Evolutionary conservation across 53 echinoderm and acorn worm genomes (phyloP).

Genomic region (Mesocentrotus franciscanus): DNA sequence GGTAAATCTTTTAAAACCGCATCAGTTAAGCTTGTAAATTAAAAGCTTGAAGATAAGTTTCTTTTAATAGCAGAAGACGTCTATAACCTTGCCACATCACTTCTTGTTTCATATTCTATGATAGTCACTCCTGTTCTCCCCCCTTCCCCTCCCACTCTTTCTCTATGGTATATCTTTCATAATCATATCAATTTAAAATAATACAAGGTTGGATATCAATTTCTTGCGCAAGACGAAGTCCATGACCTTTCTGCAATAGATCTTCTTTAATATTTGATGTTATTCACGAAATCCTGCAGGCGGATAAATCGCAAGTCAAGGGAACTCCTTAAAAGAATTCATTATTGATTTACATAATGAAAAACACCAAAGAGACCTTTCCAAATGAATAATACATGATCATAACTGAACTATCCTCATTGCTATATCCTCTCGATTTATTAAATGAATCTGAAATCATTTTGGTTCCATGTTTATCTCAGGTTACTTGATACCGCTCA

Average conservation of each 20-base stretch:
- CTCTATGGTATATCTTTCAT: not conserved
- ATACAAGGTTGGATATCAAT: too few relatives aligned
- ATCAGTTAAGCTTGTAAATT: too few relatives aligned
- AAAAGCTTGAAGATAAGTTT: too few relatives aligned
- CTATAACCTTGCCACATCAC: too few relatives aligned
- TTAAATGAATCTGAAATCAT: not conserved
- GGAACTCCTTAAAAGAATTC: not conserved
- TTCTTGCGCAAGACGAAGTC: too few relatives aligned
- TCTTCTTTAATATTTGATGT: too few relatives aligned
- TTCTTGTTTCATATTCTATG: too few relatives aligned
- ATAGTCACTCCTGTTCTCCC: not conserved
- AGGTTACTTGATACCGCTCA: constrained; percentile 1
- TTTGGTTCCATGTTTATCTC: not conserved
- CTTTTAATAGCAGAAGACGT: too few relatives aligned
- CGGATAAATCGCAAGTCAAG: not conserved
- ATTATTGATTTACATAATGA: not conserved
- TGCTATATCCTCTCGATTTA: not conserved
- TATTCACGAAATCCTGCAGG: too few relatives aligned
- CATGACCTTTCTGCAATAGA: too few relatives aligned
- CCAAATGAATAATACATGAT: not conserved
- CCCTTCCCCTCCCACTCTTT: not conserved
- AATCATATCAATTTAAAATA: too few relatives aligned
- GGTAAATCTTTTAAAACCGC: too few relatives aligned
- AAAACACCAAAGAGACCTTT: not conserved
- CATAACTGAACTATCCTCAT: not conserved